Conservation (phyloP, 2,888 invertebrate genomes). For the Dasypolia templi region DNA sequence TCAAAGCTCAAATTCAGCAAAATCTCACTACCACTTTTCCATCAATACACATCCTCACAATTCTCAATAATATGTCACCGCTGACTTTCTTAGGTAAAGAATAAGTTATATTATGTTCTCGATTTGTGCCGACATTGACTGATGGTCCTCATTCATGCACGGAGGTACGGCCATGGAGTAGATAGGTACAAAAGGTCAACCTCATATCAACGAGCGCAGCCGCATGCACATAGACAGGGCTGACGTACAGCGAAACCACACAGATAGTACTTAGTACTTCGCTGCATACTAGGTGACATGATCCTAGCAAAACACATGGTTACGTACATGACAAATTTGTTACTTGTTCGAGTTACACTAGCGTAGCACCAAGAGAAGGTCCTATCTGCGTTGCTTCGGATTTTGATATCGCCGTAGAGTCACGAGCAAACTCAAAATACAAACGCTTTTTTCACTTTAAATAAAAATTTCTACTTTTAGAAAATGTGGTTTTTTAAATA, state of each 20-base stretch:
- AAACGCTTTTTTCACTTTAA: too few relatives aligned
- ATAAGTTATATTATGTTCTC: conserved; percentile 68
- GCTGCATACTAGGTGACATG: too few relatives aligned
- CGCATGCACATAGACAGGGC: too few relatives aligned
- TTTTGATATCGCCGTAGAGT: neutral
- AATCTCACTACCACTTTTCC: conserved; percentile 28
- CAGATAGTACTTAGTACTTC: neutral
- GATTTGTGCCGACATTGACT: conserved; percentile 65
- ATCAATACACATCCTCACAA: conserved; percentile 45
- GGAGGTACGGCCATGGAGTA: conserved; percentile 36
- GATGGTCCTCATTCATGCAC: conserved; percentile 65
- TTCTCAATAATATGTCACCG: conserved; percentile 66
- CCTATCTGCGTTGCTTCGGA: neutral
- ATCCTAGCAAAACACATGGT: neutral
- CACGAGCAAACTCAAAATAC: too few relatives aligned
- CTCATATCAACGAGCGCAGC: too few relatives aligned
- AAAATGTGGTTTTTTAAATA: too few relatives aligned
- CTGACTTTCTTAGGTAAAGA: conserved; percentile 70
- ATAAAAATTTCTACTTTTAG: too few relatives aligned
- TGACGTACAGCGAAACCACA: neutral
- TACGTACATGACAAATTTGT: too few relatives aligned
- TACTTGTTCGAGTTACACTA: too few relatives aligned
- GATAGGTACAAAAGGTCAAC: conserved; percentile 5
- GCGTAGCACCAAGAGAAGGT: too few relatives aligned
- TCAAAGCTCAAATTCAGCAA: neutral